Evolutionary conservation across 1,140 invertebrate genomes (phyloP).

Genomic region (Myzus persicae): DNA sequence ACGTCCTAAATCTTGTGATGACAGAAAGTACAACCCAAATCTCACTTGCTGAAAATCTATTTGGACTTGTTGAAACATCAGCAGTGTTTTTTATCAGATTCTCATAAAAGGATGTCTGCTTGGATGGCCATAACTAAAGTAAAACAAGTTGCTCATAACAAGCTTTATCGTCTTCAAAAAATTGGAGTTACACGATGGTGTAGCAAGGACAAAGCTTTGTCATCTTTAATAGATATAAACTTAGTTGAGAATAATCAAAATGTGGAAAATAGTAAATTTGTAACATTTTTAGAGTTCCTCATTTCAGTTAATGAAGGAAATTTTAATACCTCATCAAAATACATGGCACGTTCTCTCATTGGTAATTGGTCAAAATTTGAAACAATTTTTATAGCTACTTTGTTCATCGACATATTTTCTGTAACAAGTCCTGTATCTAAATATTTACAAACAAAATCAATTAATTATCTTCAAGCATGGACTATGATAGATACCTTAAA

Average conservation of each 20-base stretch:
- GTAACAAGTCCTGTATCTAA: not conserved
- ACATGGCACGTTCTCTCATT: not conserved
- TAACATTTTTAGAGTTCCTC: not conserved
- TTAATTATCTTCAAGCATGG: conserved; percentile 2
- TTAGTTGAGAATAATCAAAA: not conserved
- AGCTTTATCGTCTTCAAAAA: not conserved
- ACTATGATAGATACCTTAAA: not conserved
- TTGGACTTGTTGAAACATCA: not conserved
- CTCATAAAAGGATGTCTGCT: not conserved
- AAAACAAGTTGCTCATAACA: not conserved
- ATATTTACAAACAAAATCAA: conserved; percentile 7
- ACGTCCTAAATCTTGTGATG: not conserved
- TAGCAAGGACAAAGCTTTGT: not conserved
- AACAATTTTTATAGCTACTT: not conserved
- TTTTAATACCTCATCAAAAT: not conserved
- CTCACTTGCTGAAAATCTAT: not conserved
- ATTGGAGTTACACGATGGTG: not conserved
- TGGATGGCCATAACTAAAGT: conserved; percentile 6
- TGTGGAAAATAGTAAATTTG: not conserved
- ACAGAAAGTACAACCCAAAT: not conserved
- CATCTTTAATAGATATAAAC: not conserved
- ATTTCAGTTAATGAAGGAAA: not conserved
- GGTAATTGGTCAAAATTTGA: not conserved
- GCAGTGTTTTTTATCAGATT: not conserved
- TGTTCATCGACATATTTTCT: not conserved